These are phyloP conservation scores for Anomalospiza imberbis DNA, from an alignment of 2,797 vertebrate genomes.

Conservation along the genomic window DNA sequence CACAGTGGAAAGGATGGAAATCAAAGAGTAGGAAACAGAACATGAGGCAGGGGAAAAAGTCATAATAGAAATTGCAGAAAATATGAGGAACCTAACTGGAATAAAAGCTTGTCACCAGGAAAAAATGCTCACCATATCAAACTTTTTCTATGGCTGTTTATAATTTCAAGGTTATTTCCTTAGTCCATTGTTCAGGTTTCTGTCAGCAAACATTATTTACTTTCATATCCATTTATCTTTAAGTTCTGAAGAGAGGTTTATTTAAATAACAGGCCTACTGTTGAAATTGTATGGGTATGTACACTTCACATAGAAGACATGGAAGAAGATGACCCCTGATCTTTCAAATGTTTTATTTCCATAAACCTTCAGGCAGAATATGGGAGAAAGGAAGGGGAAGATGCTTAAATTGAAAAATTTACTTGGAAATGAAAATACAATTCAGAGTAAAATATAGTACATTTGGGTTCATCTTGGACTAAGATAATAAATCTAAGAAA, in stretches of 20 bases:
- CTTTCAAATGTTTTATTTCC: background rate
- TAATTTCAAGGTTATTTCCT: constrained; percentile 1
- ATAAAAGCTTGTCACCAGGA: background rate
- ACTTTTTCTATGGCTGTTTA: background rate
- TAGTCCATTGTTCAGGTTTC: background rate
- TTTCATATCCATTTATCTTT: background rate
- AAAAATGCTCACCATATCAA: background rate
- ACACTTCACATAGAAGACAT: background rate
- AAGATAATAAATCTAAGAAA: background rate
- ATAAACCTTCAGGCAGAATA: background rate
- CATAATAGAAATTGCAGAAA: background rate
- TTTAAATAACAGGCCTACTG: background rate
- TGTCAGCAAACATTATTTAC: background rate
- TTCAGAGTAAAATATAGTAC: background rate
- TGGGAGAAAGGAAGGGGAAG: background rate
- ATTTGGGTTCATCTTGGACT: background rate
- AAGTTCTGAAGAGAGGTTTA: background rate
- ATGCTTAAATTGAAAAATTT: background rate
- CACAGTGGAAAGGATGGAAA: background rate
- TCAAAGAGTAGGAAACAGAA: background rate
- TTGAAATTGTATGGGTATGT: background rate
- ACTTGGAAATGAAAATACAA: background rate
- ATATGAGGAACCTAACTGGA: background rate
- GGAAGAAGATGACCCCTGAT: background rate
- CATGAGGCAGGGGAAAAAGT: background rate